Conservation (phyloP, 2,888 invertebrate genomes). For the Drosophila picticornis region DNA sequence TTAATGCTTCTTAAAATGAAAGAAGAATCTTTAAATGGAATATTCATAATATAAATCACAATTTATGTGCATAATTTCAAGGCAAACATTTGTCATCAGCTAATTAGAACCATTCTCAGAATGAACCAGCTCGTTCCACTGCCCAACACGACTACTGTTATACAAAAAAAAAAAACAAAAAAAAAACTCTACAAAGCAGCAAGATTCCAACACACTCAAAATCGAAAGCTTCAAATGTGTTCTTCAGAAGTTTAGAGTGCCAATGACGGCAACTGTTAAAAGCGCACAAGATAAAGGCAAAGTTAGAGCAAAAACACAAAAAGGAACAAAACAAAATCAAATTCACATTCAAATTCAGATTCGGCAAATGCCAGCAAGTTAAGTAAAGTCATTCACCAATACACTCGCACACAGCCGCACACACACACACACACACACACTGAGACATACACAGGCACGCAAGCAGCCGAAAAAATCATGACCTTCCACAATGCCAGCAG, state of each 20-base stretch:
- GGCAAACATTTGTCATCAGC: not conserved
- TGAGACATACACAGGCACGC: slow-evolving; percentile 18
- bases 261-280: slow-evolving; percentile 23
- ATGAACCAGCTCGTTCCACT: not conserved
- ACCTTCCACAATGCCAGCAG: slow-evolving; percentile 84
- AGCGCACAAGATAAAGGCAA: slow-evolving; percentile 9
- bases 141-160: not conserved
- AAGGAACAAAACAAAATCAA: slow-evolving; percentile 52
- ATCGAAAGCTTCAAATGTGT: slow-evolving; percentile 22
- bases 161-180: not conserved
- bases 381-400: slow-evolving; percentile 40
- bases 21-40: not conserved
- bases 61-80: not conserved
- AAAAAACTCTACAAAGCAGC: not conserved
- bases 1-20: no score
- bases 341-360: slow-evolving; percentile 50
- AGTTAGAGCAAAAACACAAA: slow-evolving; percentile 26
- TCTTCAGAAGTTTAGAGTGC: slow-evolving; percentile 20
- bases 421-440: slow-evolving; percentile 8
- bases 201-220: not conserved
- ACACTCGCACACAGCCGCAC: slow-evolving; percentile 21
- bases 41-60: not conserved
- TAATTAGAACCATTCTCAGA: not conserved
- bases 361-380: slow-evolving; percentile 58
- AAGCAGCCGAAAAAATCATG: slow-evolving; percentile 79